Conservation (phyloP, 2,888 invertebrate species). For the Cryptosula pallasiana region DNA sequence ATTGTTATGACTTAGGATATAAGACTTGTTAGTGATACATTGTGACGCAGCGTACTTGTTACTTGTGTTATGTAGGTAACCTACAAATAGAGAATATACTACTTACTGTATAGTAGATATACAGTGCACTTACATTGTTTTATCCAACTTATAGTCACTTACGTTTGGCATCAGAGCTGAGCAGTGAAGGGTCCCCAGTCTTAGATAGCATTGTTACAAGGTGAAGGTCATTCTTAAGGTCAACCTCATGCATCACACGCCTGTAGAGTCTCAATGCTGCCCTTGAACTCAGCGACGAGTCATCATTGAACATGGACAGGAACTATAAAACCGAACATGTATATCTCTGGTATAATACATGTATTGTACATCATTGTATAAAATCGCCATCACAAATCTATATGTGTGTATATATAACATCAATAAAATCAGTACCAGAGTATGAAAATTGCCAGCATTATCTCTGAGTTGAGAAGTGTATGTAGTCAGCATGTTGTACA, state of each 20-base stretch:
- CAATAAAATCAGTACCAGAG: too few species aligned
- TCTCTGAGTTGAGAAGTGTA: background rate
- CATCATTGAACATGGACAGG: constrained; percentile 21
- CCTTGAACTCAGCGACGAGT: background rate
- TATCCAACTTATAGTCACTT: too few species aligned
- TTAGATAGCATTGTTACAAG: constrained; percentile 3
- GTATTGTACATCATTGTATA: too few species aligned
- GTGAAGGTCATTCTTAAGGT: background rate
- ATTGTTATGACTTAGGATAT: constrained; percentile 19
- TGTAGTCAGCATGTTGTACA: constrained; percentile 1
- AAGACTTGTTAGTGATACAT: constrained; percentile 6
- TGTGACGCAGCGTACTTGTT: background rate
- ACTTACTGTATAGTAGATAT: too few species aligned
- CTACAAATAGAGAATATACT: too few species aligned
- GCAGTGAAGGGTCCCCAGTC: background rate
- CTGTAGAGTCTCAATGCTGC: background rate
- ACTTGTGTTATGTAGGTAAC: constrained; percentile 4
- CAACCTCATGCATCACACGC: background rate
- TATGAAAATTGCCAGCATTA: background rate
- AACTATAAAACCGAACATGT: too few species aligned
- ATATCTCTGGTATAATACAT: too few species aligned
- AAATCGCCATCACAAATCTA: too few species aligned
- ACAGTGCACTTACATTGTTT: too few species aligned
- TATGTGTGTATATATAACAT: too few species aligned
- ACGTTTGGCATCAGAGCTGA: background rate